Evolutionary conservation across 2,888 invertebrate genomes (phyloP).

Genomic region (Trachelus iudaicus): DNA sequence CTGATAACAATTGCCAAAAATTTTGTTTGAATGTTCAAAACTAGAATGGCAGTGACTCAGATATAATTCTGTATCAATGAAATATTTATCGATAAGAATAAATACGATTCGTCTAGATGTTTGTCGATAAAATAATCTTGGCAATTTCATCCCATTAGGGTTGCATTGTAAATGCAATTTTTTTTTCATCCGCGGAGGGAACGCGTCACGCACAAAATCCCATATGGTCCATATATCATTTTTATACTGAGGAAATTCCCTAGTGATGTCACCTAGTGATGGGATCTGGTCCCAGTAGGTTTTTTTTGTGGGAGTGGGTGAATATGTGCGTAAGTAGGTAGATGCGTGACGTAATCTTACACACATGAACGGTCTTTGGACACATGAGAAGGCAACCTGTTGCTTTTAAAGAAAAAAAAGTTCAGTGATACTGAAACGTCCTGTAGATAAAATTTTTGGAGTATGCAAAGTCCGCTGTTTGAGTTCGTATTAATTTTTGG

Average conservation of each 20-base stretch:
- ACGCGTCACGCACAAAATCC: neutral
- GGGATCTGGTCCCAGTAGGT: neutral
- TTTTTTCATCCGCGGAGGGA: neutral
- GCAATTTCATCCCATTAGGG: neutral
- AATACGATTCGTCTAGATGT: neutral
- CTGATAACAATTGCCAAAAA: neutral
- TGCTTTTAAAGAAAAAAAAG: neutral
- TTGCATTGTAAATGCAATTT: neutral
- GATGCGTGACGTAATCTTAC: neutral
- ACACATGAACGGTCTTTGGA: neutral
- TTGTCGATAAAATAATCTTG: neutral
- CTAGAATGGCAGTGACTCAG: too few relatives aligned
- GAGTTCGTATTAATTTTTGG: neutral
- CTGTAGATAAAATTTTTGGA: neutral
- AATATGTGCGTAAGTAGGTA: neutral
- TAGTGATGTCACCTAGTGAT: neutral
- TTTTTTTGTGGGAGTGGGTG: neutral
- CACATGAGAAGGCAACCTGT: neutral
- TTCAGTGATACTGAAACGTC: neutral
- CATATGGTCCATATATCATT: neutral
- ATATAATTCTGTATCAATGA: too few relatives aligned
- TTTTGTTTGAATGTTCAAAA: too few relatives aligned
- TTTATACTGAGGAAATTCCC: neutral
- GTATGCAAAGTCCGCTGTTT: neutral
- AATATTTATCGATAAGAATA: neutral